Evolutionary conservation across 64 coral and sea anemone species (phyloP).

Genomic region (Pocillopora damicornis): DNA sequence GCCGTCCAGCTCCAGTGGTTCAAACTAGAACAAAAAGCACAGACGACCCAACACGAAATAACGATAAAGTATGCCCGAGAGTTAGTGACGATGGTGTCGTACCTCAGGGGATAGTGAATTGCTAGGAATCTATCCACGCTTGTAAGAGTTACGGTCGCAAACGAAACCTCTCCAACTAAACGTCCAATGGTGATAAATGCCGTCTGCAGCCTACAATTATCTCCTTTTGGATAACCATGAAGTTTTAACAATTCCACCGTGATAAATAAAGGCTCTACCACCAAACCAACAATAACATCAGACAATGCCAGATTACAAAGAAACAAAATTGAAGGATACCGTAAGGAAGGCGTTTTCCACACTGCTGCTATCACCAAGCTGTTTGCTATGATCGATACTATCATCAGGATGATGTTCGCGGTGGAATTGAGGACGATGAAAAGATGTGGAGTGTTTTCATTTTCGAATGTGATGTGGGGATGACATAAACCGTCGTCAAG

Average conservation of each 20-base stretch:
- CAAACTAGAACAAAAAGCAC: neutral
- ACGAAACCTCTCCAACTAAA: neutral
- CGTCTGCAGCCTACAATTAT: neutral
- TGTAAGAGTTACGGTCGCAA: neutral
- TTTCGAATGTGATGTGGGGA: too few species aligned
- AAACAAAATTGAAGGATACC: neutral
- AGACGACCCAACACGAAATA: neutral
- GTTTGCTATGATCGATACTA: neutral
- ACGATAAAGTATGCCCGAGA: neutral
- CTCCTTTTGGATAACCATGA: neutral
- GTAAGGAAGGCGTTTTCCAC: neutral
- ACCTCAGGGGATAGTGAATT: neutral
- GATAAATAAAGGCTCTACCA: neutral
- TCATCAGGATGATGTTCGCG: neutral
- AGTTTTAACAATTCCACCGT: constrained; percentile 1
- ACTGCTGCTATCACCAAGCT: neutral
- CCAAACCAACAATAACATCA: neutral
- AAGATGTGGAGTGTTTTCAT: neutral
- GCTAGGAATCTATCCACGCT: neutral
- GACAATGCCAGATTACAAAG: neutral
- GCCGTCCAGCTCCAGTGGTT: neutral
- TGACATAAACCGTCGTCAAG: neutral
- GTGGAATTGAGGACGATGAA: neutral
- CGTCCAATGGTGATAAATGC: neutral
- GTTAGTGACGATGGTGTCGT: neutral